Conservation (phyloP, 2,797 vertebrate genomes). For the Acipenser ruthenus region DNA sequence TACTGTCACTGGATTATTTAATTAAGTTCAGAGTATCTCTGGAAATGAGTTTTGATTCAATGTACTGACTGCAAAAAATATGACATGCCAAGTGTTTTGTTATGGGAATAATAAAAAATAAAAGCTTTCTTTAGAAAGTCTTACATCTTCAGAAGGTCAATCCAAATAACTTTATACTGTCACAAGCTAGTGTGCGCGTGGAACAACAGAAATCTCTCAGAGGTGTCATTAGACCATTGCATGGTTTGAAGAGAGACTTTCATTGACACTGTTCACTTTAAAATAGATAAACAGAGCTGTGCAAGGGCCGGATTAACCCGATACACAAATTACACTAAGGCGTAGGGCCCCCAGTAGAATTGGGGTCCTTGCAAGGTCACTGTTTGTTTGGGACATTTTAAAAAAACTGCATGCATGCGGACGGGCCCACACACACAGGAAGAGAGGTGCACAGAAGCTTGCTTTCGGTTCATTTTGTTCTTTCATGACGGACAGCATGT, state of each 20-base stretch:
- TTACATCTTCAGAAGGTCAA: conserved; percentile 23
- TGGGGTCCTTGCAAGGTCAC: too few relatives aligned
- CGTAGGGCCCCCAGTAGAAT: too few relatives aligned
- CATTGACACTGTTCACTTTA: not conserved
- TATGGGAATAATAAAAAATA: not conserved
- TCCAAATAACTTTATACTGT: not conserved
- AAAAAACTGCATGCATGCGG: too few relatives aligned
- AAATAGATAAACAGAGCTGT: too few relatives aligned
- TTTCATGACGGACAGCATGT: too few relatives aligned
- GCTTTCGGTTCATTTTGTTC: too few relatives aligned
- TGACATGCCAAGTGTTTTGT: conserved; percentile 14
- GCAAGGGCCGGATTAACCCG: too few relatives aligned
- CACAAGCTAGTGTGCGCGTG: not conserved
- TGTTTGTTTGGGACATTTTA: too few relatives aligned
- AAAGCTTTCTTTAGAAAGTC: conserved; percentile 6
- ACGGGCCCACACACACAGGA: too few relatives aligned
- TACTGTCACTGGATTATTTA: conserved; percentile 32
- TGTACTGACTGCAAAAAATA: not conserved
- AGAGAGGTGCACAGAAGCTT: too few relatives aligned
- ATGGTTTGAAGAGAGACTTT: not conserved
- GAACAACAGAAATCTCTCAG: not conserved
- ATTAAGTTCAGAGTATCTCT: conserved; percentile 28
- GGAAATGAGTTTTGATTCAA: conserved; percentile 18
- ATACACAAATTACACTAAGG: too few relatives aligned
- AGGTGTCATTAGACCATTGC: not conserved